phyloP scores from a whole-genome alignment of 2,113 vertebrate genomes.

The Urocolius indicus region DNA sequence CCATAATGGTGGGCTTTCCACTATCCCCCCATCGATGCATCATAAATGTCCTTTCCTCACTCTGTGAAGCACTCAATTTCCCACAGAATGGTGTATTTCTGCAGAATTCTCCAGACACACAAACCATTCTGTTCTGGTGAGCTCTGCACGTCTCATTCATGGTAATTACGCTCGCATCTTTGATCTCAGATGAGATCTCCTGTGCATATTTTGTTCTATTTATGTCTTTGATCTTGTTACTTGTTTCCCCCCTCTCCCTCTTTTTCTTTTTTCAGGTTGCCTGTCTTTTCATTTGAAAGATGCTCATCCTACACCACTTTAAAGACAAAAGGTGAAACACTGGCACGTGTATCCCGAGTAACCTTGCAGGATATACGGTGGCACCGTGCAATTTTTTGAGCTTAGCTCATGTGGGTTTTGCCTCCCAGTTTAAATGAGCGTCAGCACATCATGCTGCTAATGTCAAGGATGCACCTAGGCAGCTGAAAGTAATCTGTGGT shows the following conservation, averaged over 20 bases:
- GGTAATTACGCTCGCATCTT: slow-evolving; percentile 78
- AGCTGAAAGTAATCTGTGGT: slow-evolving; percentile 37
- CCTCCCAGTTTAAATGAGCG: neutral
- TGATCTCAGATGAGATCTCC: slow-evolving; percentile 81
- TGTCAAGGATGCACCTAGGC: slow-evolving; percentile 33
- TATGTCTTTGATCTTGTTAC: slow-evolving; percentile 81
- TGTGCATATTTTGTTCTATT: slow-evolving; percentile 84
- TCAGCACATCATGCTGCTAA: neutral
- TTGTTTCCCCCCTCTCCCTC: slow-evolving; percentile 36
- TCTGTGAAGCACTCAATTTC: slow-evolving; percentile 20
- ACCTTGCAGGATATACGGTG: slow-evolving; percentile 33
- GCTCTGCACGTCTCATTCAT: slow-evolving; percentile 71
- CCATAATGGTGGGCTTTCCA: neutral
- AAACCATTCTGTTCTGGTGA: slow-evolving; percentile 75
- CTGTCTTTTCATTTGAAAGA: slow-evolving; percentile 73
- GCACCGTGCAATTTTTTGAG: neutral
- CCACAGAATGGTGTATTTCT: slow-evolving; percentile 36
- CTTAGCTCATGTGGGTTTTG: slow-evolving; percentile 1
- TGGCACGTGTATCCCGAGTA: slow-evolving; percentile 34
- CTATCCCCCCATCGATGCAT: neutral
- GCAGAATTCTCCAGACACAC: slow-evolving; percentile 54
- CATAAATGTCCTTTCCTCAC: slow-evolving; percentile 51
- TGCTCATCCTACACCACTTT: slow-evolving; percentile 64
- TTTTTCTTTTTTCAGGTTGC: neutral
- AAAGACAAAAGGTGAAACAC: slow-evolving; percentile 69